Conservation (phyloP, 2,113 vertebrate species). For the Leptobrachium ailaonicum region DNA sequence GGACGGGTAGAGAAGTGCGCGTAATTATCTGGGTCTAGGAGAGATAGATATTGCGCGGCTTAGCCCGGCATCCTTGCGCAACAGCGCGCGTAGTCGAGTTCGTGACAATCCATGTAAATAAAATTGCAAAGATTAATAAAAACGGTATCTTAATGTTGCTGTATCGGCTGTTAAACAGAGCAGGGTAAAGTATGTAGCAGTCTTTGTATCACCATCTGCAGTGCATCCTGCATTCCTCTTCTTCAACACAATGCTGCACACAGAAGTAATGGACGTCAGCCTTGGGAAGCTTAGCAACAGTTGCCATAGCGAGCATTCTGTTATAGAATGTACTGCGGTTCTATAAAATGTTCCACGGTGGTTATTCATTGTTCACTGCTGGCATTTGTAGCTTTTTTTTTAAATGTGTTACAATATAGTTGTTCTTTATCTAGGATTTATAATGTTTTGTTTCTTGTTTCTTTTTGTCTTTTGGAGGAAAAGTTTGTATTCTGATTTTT, state of each 20-base stretch:
- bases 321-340: conserved; percentile 28
- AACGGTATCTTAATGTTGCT: too few relatives aligned
- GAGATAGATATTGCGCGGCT: too few relatives aligned
- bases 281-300: conserved; percentile 44
- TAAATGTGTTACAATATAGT: conserved; percentile 8
- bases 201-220: conserved; percentile 1
- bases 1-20: too few relatives aligned
- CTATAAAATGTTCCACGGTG: conserved; percentile 37
- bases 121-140: too few relatives aligned
- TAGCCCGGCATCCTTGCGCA: too few relatives aligned
- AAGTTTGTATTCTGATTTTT: conserved; percentile 10
- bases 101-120: too few relatives aligned
- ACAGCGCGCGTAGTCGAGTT: too few relatives aligned
- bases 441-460: background rate
- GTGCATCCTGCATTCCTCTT: conserved; percentile 14
- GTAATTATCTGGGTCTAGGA: too few relatives aligned
- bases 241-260: conserved; percentile 13
- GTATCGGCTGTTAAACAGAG: too few relatives aligned
- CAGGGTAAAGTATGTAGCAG: too few relatives aligned
- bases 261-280: conserved; percentile 21
- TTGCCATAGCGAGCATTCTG: conserved; percentile 49
- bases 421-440: conserved; percentile 24
- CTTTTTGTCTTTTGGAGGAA: background rate
- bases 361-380: conserved; percentile 45
- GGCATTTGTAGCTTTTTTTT: conserved; percentile 34